Base-by-base conservation (phyloP, 2,888 invertebrate species). In the Xestia xanthographa region DNA sequence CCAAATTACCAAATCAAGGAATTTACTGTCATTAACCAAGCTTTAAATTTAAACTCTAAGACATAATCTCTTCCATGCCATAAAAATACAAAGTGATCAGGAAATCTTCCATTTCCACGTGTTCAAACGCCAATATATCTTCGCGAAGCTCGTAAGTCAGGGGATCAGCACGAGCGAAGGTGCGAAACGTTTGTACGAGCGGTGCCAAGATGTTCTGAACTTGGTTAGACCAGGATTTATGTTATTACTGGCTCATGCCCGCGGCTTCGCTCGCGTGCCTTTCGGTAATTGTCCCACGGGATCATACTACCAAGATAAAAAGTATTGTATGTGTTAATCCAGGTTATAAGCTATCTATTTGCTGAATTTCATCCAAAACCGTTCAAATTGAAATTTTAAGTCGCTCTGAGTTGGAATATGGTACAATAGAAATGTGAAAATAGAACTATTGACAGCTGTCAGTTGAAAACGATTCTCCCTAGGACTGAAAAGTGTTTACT, bases 101-200 rank as follows among this genome's bases (percentile, higher is more conserved):
- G 53, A 63, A 78, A 79, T 56, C 45, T 63, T 38, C 53, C 53
- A 41, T 45, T 77, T 53, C 12, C 38, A n/a, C 29, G 26, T 41
- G 29, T 79, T 79, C 71, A 56, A 79, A 70, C 12, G 38, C 45
- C 79, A 79, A 70, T 77, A 79, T 77, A 77, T 70, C 79, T 78
- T 63, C 56, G 53, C 29, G 14, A 38, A 70, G 45, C 62, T 11
- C 53, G 29, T 79, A 77, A 77, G 77, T 79, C 53, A 45, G 20
- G n/a, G 53, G 79, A 70, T 79, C 62, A 70, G 45, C 8, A 14
- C 8, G 5, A 53, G 14, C 53, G 45, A 45, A 77, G 53, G 70
- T 77, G 77, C 20, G 70, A 77, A 79, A 53, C 38, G 45, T 56
- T 41, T 26, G 3, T 8, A 70, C 38, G 53, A 63, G 45, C 43